These are phyloP conservation scores for Eupithecia subfuscata DNA, from an alignment of 2,888 invertebrate species.

Conservation along the genomic window DNA sequence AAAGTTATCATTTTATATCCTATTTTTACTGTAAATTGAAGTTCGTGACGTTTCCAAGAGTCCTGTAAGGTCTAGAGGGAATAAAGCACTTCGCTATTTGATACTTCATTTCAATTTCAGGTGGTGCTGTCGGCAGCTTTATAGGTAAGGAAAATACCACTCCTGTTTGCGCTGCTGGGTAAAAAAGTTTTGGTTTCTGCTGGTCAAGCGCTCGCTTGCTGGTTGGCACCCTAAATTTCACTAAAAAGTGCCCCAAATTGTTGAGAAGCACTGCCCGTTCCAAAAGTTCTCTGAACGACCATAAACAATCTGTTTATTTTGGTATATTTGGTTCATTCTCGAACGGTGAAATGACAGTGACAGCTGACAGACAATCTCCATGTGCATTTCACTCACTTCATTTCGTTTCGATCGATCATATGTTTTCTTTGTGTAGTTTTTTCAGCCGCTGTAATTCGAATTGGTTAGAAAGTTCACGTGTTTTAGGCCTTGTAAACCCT, in stretches of 20 bases:
- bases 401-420: slow-evolving; percentile 82
- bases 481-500: slow-evolving; percentile 47
- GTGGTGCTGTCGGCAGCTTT: slow-evolving; percentile 47
- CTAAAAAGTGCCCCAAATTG: neutral
- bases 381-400: slow-evolving; percentile 71
- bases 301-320: slow-evolving; percentile 8
- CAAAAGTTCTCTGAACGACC: neutral
- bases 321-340: neutral
- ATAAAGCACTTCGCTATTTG: too few species aligned
- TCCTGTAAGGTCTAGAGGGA: too few species aligned
- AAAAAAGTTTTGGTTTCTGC: neutral
- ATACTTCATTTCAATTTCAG: slow-evolving; percentile 52
- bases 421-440: slow-evolving; percentile 84
- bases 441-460: slow-evolving; percentile 82
- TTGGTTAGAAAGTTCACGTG: slow-evolving; percentile 71
- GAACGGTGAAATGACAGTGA: slow-evolving; percentile 44
- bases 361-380: slow-evolving; percentile 64
- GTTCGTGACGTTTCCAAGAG: too few species aligned
- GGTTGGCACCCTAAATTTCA: neutral
- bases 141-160: neutral
- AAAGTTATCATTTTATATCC: too few species aligned
- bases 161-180: neutral
- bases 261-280: slow-evolving; percentile 10
- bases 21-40: too few species aligned
- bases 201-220: neutral